A percentile compares a stretch with the other conserved stretches of the same genome.
These are phyloP conservation scores for Formica aserva DNA, from an alignment of 2,888 invertebrate genomes.

Conservation along the genomic window DNA sequence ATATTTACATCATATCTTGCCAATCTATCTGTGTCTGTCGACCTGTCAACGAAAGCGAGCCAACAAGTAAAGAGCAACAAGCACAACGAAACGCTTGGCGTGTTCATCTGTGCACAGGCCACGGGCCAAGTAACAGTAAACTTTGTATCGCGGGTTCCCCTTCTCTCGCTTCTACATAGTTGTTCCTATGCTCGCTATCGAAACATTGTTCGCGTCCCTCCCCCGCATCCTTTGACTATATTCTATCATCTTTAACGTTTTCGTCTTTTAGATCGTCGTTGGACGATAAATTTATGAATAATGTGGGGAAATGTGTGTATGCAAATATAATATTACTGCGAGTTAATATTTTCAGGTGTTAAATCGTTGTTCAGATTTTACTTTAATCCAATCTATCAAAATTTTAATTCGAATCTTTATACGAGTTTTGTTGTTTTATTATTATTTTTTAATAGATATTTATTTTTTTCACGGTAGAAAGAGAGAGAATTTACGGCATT, in stretches of 20 bases:
- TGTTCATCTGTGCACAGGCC: slow-evolving; percentile 62
- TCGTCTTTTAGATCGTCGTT: background rate
- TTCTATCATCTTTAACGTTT: slow-evolving; percentile 5
- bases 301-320: background rate
- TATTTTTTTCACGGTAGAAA: background rate
- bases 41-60: slow-evolving; percentile 15
- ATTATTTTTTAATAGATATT: background rate
- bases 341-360: background rate
- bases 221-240: slow-evolving; percentile 12
- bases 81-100: slow-evolving; percentile 53
- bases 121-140: slow-evolving; percentile 83
- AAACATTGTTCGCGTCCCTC: slow-evolving; percentile 47
- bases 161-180: slow-evolving; percentile 59
- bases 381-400: background rate
- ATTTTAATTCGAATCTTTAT: background rate
- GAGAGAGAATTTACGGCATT: background rate
- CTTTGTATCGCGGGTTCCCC: slow-evolving; percentile 61
- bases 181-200: slow-evolving; percentile 67
- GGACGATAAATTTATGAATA: background rate
- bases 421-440: background rate
- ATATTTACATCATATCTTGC: slow-evolving; percentile 12
- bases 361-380: background rate
- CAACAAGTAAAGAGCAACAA: slow-evolving; percentile 18
- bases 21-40: slow-evolving; percentile 22
- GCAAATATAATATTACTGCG: background rate